Percentiles rank a stretch among this genome's conserved stretches.
phyloP scores from a whole-genome alignment of 1,140 invertebrate genomes.

The Microplitis demolitor region DNA sequence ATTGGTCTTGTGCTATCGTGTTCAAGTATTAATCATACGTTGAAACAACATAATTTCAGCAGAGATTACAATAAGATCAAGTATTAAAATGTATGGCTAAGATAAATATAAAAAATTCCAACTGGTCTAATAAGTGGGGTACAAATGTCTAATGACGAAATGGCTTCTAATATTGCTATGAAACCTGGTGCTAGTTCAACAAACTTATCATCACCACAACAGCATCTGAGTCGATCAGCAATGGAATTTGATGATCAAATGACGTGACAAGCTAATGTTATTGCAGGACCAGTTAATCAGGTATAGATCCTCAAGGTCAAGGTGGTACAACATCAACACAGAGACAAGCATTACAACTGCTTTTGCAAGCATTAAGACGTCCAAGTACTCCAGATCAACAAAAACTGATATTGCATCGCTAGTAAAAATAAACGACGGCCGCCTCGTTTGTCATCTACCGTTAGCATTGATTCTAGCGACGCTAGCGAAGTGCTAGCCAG shows the following conservation, averaged over 20 bases:
- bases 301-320: constrained; percentile 49
- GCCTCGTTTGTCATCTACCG: too few relatives aligned
- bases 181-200: constrained; percentile 57
- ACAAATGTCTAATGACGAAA: constrained; percentile 52
- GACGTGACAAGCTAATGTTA: constrained; percentile 57
- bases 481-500: too few relatives aligned
- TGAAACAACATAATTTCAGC: too few relatives aligned
- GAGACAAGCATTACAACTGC: constrained; percentile 84
- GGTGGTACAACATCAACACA: constrained; percentile 58
- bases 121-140: too few relatives aligned
- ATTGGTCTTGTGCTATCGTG: too few relatives aligned
- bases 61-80: too few relatives aligned
- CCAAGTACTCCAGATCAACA: constrained; percentile 92
- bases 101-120: too few relatives aligned
- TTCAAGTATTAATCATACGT: too few relatives aligned
- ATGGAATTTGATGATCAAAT: constrained; percentile 56
- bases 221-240: constrained; percentile 58
- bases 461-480: too few relatives aligned
- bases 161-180: constrained; percentile 56
- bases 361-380: constrained; percentile 87
- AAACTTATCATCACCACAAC: constrained; percentile 56
- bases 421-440: too few relatives aligned
- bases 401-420: constrained; percentile 87
- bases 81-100: too few relatives aligned
- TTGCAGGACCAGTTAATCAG: constrained; percentile 57